Base-by-base conservation (phyloP, 2,113 vertebrate genomes). In the Salvelinus sp. region DNA sequence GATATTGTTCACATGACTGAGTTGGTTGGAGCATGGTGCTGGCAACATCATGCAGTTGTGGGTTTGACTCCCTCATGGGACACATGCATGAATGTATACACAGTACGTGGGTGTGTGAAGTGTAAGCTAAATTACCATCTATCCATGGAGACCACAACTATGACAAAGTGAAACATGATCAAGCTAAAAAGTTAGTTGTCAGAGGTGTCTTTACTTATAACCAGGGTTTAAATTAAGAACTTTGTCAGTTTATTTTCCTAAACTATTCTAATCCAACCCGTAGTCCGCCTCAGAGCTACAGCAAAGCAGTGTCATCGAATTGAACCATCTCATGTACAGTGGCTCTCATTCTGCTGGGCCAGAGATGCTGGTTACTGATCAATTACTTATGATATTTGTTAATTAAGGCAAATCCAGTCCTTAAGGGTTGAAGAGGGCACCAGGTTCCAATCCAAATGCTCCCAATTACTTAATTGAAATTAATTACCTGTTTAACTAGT, bases 391-490 rank as follows among this genome's bases (percentile, higher is more conserved):
- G 88, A 91, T 85, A 90, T 91, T 86, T 88, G 90, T 88, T 92
- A 89, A 92, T 91, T 91, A 87, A 85, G 89, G 78, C 80, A 86
- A 85, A 81, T 85, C 80, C 76, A 72, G 76, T 88, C 84, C 91
- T 91, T 74, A 79, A 80, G 88, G 7, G 87, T 87, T 86, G 73
- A 12, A 73, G 79, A 76, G 62, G 82, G 91, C 82, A 90, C 76
- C 80, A 77, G 90, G 89, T 90, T 85, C 83, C 81, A 74, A 86
- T 93, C 82, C 84, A 88, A 91, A 90, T 83, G 83, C 81, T 86
- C 88, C 79, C 87, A 93, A 93, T 92, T 91, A 93, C 89, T 89
- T 75, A 79, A 74, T 76, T 89, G 88, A 90, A 92, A 91, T 87
- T 68, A 93, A 93, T 88, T 88, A 89, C 80, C 85, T 83, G 85